Base-by-base conservation (phyloP, 2,888 invertebrate species). In the Phyllotreta striolata region DNA sequence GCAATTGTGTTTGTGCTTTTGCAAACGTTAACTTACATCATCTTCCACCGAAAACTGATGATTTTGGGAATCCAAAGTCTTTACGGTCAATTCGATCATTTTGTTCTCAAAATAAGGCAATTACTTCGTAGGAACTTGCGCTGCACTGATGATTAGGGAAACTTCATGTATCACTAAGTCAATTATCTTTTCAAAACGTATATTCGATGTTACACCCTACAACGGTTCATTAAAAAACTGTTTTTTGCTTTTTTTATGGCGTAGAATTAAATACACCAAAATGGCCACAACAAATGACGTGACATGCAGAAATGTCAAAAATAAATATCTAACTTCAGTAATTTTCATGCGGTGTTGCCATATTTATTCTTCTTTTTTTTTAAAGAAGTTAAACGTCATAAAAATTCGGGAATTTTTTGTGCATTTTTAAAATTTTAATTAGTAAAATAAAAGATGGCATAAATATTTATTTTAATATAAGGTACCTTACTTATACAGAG, bases 21-120 rank as follows among this genome's bases (percentile, higher is more conserved):
- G 7, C 24, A 37, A 12, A 39, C 8, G 24, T 6, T 10, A 47
- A 86, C 91, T 90, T 85, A 95, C 95, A 84, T 92, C 91, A 85
- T 93, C 91, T 67, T 91, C 90, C 62, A 94, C 89, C 56, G 86
- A 85, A 81, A 95, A 94, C 51, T 85, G 84, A 80, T 93, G 93
- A 84, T 94, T 93, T 79, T 88, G 89, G 40, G 93, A 91, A 85
- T 95, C 95, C 78, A 95, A 85, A 66, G 95, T 95, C 83, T 94
- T 95, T 73, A 95, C 92, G 72, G 92, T 95, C 75, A 95, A 85
- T 75, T 91, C 88, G 84, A 95, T 91, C 90, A 90, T 90, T 78
- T 73, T 75, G 58, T 58, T 38, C 14, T 49, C 13, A 54, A 60
- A 60, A 60, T 54, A 60, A 54, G 60, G 44, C 6, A 52, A 47